Evolutionary conservation across 1,140 invertebrate species (phyloP).

Genomic region (Spodoptera frugiperda): DNA sequence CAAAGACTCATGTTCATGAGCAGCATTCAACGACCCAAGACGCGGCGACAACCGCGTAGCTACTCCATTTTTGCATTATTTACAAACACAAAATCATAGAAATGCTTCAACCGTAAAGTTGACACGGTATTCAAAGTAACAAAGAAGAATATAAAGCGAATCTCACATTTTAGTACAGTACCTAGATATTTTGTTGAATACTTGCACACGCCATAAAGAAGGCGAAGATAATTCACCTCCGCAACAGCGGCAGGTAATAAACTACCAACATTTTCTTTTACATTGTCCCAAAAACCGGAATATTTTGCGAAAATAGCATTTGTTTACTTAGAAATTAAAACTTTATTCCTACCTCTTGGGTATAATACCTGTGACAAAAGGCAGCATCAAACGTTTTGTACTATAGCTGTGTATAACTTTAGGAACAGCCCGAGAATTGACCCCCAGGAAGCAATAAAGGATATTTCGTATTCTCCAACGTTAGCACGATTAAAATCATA

Average conservation of each 20-base stretch:
- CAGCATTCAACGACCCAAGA: too few relatives aligned
- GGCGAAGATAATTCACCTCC: conserved; percentile 2
- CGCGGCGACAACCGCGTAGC: too few relatives aligned
- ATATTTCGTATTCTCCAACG: conserved; percentile 43
- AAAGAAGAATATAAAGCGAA: not conserved
- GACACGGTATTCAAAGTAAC: not conserved
- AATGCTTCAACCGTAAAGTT: not conserved
- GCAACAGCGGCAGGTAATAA: conserved; percentile 13
- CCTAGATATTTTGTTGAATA: not conserved
- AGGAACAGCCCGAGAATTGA: conserved; percentile 26
- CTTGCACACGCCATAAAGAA: conserved; percentile 11
- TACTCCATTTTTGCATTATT: too few relatives aligned
- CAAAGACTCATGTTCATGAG: too few relatives aligned
- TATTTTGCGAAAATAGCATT: not conserved
- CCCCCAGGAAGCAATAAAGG: conserved; percentile 43
- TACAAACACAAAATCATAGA: not conserved
- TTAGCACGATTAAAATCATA: conserved; percentile 48
- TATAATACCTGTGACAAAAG: conserved; percentile 21
- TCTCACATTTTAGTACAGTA: not conserved
- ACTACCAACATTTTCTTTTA: conserved; percentile 21
- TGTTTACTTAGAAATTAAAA: conserved; percentile 21
- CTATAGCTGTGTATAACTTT: not conserved
- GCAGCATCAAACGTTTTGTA: conserved; percentile 13
- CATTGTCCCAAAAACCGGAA: conserved; percentile 3
- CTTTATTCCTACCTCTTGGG: conserved; percentile 21